phyloP scores from a whole-genome alignment of 2,797 vertebrate species.

The Phoeniculus purpureus region DNA sequence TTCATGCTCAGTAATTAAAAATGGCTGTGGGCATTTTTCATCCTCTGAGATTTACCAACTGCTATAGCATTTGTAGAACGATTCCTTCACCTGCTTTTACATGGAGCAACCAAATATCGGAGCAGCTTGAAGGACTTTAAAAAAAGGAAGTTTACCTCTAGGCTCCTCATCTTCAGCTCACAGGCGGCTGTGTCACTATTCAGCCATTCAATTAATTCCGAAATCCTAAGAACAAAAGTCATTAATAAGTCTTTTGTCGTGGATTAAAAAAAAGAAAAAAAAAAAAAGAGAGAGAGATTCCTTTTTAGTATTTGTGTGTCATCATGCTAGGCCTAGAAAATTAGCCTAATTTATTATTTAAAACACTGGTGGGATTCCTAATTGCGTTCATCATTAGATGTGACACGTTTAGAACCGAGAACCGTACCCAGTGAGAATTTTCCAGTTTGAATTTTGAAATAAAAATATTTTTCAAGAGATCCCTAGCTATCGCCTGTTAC shows the following conservation, averaged over 20 bases:
- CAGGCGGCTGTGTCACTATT: constrained; percentile 63
- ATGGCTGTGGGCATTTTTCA: constrained; percentile 80
- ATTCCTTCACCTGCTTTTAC: constrained; percentile 79
- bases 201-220: constrained; percentile 75
- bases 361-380: constrained; percentile 87
- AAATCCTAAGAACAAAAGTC: constrained; percentile 81
- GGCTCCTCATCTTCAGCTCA: constrained; percentile 71
- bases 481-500: constrained; percentile 91
- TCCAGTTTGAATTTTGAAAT: constrained; percentile 90
- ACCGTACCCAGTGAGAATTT: constrained; percentile 86
- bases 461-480: constrained; percentile 93
- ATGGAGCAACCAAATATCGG: constrained; percentile 76
- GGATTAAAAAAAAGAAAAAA: constrained; percentile 74
- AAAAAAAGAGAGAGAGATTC: constrained; percentile 71
- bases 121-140: constrained; percentile 67
- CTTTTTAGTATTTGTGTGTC: constrained; percentile 82
- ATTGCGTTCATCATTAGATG: constrained; percentile 88
- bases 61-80: constrained; percentile 77
- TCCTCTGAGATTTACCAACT: constrained; percentile 81
- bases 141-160: constrained; percentile 73
- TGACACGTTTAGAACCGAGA: constrained; percentile 84
- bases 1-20: constrained; percentile 82
- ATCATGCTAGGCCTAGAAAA: constrained; percentile 82
- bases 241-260: constrained; percentile 83
- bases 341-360: constrained; percentile 89